Conservation (phyloP, 92 coral and sea anemone genomes). For the Hydrozoanthus gracilis region DNA sequence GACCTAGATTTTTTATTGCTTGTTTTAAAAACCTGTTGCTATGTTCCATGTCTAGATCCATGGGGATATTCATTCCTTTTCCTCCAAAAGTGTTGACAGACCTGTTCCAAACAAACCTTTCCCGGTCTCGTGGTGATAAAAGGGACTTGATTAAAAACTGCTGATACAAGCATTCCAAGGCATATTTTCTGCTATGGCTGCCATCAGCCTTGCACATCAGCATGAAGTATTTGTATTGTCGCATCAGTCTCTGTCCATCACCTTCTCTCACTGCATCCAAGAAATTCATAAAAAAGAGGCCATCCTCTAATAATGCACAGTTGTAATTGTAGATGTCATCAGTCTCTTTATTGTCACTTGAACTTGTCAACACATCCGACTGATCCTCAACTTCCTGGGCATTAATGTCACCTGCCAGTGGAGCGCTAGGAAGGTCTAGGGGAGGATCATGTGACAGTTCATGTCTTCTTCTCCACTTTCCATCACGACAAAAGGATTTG, state of each 20-base stretch:
- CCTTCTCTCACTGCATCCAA: slow-evolving; percentile 74
- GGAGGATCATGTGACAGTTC: slow-evolving; percentile 50
- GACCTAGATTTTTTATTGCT: slow-evolving; percentile 53
- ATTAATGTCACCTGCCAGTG: neutral
- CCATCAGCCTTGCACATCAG: slow-evolving; percentile 64
- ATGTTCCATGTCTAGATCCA: slow-evolving; percentile 49
- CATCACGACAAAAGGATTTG: slow-evolving; percentile 34
- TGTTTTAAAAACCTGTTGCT: slow-evolving; percentile 64
- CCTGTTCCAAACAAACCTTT: slow-evolving; percentile 58
- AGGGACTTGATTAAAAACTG: slow-evolving; percentile 44
- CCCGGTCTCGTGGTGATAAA: slow-evolving; percentile 53
- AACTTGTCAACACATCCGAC: slow-evolving; percentile 1
- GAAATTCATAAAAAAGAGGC: slow-evolving; percentile 62
- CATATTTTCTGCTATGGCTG: slow-evolving; percentile 54
- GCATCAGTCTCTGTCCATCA: slow-evolving; percentile 69
- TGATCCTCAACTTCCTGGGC: neutral
- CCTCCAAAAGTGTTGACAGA: slow-evolving; percentile 53
- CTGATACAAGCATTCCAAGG: slow-evolving; percentile 56
- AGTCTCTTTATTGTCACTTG: slow-evolving; percentile 23
- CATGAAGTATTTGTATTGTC: slow-evolving; percentile 69
- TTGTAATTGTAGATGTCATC: slow-evolving; percentile 66
- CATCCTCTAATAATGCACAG: slow-evolving; percentile 62
- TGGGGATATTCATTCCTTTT: slow-evolving; percentile 56
- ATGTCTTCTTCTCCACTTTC: slow-evolving; percentile 46
- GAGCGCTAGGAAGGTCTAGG: slow-evolving; percentile 3